Evolutionary conservation across 1,140 invertebrate genomes (phyloP).

Genomic region (Zaprionus capensis): DNA sequence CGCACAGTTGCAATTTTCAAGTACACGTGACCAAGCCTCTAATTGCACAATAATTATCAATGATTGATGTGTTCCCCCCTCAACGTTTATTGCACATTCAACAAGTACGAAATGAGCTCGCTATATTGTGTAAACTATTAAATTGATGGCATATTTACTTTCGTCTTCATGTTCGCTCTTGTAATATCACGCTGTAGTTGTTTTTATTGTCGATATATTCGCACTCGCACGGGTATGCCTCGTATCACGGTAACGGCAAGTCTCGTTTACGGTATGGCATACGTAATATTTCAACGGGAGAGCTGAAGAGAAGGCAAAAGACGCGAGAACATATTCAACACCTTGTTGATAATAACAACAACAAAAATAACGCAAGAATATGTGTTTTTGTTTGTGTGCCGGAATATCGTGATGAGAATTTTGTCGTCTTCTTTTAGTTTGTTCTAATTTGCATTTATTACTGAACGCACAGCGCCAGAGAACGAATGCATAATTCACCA

Average conservation of each 20-base stretch:
- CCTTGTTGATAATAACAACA: conserved; percentile 60
- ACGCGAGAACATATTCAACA: conserved; percentile 4
- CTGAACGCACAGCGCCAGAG: conserved; percentile 18
- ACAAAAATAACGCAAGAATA: conserved; percentile 7
- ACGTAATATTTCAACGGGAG: conserved; percentile 25
- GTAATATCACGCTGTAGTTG: conserved; percentile 30
- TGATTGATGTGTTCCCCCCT: not conserved
- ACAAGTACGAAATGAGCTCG: not conserved
- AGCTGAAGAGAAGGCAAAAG: conserved; percentile 1
- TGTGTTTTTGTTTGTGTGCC: conserved; percentile 17
- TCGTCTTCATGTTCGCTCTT: conserved; percentile 72
- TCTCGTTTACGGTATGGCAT: conserved; percentile 37
- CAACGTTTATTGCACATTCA: not conserved
- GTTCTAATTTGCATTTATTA: conserved; percentile 49
- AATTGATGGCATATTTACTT: conserved; percentile 71
- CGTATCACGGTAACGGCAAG: conserved; percentile 16
- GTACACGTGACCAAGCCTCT: not conserved
- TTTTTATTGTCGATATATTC: conserved; percentile 7
- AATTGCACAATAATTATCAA: conserved; percentile 9
- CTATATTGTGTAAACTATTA: conserved; percentile 38
- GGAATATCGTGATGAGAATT: conserved; percentile 17
- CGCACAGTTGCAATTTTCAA: not conserved
- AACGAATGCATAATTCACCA: conserved; percentile 49
- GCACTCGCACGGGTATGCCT: conserved; percentile 5
- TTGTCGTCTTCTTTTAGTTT: conserved; percentile 33